Percentiles rank a stretch among this genome's conserved stretches.
phyloP scores from a whole-genome alignment of 2,797 vertebrate species.

The Setipinna tenuifilis region DNA sequence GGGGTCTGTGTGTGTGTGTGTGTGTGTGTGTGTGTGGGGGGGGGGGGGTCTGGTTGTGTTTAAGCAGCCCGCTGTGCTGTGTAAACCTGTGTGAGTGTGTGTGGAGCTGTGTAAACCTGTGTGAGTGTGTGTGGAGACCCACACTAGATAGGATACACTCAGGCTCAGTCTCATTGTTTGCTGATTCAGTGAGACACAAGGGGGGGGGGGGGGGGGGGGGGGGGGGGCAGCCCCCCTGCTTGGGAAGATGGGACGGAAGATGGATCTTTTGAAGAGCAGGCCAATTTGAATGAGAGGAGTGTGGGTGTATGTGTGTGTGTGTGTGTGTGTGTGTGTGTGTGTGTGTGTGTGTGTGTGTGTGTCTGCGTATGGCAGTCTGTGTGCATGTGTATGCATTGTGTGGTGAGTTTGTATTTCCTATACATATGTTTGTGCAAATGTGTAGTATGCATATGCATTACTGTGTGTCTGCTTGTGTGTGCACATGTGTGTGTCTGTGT shows the following conservation, averaged over 20 bases:
- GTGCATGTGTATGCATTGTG: constrained; percentile 20
- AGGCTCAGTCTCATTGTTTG: background rate
- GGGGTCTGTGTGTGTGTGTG: background rate
- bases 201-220: too few species aligned
- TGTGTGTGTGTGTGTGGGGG: background rate
- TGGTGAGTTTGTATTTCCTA: constrained; percentile 15
- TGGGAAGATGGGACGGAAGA: background rate
- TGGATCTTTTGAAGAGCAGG: background rate
- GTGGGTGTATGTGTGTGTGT: too few species aligned
- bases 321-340: too few species aligned
- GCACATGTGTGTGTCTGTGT: background rate
- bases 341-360: too few species aligned
- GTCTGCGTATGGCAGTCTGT: too few species aligned
- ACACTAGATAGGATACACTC: too few species aligned
- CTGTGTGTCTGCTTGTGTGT: constrained; percentile 1
- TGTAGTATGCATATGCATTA: too few species aligned
- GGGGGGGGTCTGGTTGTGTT: background rate
- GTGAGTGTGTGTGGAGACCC: too few species aligned
- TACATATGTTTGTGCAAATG: too few species aligned
- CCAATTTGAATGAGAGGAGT: background rate
- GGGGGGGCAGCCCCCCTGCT: background rate
- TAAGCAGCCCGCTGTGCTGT: background rate
- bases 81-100: background rate
- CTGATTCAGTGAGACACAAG: background rate
- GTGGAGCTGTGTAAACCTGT: too few species aligned